Percentiles rank a stretch among this genome's conserved stretches.
Evolutionary conservation across 1,140 invertebrate species (phyloP).

Genomic region (Akabosia matsudoensis): DNA sequence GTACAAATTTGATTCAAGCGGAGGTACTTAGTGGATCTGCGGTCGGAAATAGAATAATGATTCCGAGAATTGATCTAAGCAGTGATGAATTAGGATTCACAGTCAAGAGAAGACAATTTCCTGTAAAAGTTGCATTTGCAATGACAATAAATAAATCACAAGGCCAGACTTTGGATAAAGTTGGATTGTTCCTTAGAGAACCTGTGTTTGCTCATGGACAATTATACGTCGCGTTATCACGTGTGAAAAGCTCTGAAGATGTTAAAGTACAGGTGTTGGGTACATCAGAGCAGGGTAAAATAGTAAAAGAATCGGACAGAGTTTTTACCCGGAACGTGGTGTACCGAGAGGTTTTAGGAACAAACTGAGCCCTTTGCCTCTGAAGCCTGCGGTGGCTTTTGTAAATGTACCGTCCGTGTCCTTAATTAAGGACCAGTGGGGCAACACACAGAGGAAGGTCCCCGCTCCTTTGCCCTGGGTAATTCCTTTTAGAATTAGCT

Average conservation of each 20-base stretch:
- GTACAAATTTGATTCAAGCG: neutral
- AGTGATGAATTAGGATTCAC: slow-evolving; percentile 50
- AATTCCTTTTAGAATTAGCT: neutral
- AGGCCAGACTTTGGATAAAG: slow-evolving; percentile 51
- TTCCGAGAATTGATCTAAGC: slow-evolving; percentile 34
- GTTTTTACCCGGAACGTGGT: slow-evolving; percentile 21
- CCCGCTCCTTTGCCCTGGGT: neutral
- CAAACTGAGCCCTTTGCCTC: neutral
- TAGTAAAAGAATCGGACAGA: slow-evolving; percentile 2
- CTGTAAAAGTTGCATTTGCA: slow-evolving; percentile 51
- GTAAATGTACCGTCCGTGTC: neutral
- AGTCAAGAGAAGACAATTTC: slow-evolving; percentile 55
- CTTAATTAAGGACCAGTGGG: neutral
- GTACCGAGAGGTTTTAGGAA: neutral
- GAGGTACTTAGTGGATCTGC: neutral
- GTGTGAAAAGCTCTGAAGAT: slow-evolving; percentile 18
- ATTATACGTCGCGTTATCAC: slow-evolving; percentile 51
- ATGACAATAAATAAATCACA: slow-evolving; percentile 49
- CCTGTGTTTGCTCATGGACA: slow-evolving; percentile 51
- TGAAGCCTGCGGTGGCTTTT: too few relatives aligned
- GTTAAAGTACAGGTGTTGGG: slow-evolving; percentile 1
- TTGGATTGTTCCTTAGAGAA: slow-evolving; percentile 49
- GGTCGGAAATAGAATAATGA: slow-evolving; percentile 3
- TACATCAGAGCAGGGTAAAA: neutral
- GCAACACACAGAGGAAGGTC: neutral